Evolutionary conservation across 2,888 invertebrate genomes (phyloP), one percentile per base, ranked within the genome.

Genomic region (Osedax fenrisi): DNA sequence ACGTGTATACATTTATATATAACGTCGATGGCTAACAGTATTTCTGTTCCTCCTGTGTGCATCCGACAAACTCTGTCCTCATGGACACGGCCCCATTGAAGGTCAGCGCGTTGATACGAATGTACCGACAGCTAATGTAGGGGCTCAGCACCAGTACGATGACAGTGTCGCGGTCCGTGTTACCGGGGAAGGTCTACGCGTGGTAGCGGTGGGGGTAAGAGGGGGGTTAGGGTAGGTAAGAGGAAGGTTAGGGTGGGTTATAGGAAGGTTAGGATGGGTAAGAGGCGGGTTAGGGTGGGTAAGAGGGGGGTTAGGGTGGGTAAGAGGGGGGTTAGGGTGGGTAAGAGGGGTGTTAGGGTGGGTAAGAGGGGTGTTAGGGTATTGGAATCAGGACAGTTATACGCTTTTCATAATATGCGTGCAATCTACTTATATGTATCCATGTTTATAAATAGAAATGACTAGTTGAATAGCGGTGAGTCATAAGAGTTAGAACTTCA

Each of bases 31-130:
- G n/a, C 75, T 22, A 27, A 73, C 73, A 75, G 27, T 26, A 72
- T 24, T 72, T 61, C 72, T 75, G 75, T 27, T 75, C 62, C 22
- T 24, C 72, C 72, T 75, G 75, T 13, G 72, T 72, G 23, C 75
- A 75, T 27, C 75, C 75, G 0, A 72, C 62, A 27, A 75, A 72
- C 17, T 75, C 75, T 0, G 27, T 13, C 3, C 75, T 25, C 17
- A 75, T n/a, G n/a, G 71, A 24, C 10, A 75, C 71, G 17, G 70
- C 72, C 2, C 21, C 27, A 25, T 10, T 3, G 61, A 69, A 72
- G 3, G 72, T 26, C n/a, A 26, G 22, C n/a, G 75, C 71, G 27
- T 72, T 25, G 21, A 75, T 59, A 21, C 75, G 75, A 13, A 75
- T 72, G 27, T 62, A 75, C 13, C 27, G 23, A 21, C 21, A 61